These are phyloP conservation scores for Aphidius ervi DNA, from an alignment of 1,140 invertebrate species.

Conservation along the genomic window DNA sequence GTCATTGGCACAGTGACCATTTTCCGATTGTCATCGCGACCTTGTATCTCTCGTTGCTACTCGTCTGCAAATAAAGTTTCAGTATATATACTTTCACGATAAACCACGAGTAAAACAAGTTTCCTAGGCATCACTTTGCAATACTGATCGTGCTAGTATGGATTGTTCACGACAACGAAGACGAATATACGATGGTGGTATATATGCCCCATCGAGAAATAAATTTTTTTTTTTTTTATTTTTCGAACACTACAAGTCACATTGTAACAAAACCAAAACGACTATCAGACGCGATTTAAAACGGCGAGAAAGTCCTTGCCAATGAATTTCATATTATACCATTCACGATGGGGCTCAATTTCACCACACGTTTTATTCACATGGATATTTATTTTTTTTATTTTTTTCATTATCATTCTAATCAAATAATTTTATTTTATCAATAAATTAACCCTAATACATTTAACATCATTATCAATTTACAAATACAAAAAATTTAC, in stretches of 20 bases:
- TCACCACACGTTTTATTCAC: constrained; percentile 1
- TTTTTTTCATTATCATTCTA: not conserved
- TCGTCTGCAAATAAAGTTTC: too few relatives aligned
- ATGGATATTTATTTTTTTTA: not conserved
- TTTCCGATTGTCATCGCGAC: constrained; percentile 12
- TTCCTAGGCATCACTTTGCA: not conserved
- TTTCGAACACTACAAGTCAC: not conserved
- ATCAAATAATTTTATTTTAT: not conserved
- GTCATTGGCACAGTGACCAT: not conserved
- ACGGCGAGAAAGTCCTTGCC: constrained; percentile 18
- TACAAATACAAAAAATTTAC: too few relatives aligned
- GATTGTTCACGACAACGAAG: not conserved
- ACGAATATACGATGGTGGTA: too few relatives aligned
- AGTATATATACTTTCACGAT: constrained; percentile 18
- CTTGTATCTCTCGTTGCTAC: constrained; percentile 8
- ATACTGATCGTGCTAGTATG: not conserved
- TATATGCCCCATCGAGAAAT: too few relatives aligned
- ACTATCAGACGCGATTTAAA: constrained; percentile 7
- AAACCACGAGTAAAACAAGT: not conserved
- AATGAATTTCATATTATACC: not conserved
- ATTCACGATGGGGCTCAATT: not conserved
- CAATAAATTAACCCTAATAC: too few relatives aligned
- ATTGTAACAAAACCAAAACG: constrained; percentile 8
- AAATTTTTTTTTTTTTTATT: too few relatives aligned
- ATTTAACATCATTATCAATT: too few relatives aligned